phyloP scores from a whole-genome alignment of 2,113 vertebrate species.

The Callospermophilus lateralis region DNA sequence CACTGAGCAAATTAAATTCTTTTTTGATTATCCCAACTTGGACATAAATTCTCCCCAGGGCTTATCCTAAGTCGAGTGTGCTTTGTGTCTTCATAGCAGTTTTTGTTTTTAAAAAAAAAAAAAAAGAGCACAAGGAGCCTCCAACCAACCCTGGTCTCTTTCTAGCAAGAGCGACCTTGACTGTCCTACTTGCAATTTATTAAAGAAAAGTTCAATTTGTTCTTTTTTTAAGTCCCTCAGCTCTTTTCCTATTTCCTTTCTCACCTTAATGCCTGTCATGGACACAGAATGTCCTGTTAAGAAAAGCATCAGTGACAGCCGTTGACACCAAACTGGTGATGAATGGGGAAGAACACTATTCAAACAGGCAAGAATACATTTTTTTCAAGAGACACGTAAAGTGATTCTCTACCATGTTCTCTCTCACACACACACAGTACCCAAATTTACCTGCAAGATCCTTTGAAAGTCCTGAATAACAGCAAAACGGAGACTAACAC shows the following conservation, averaged over 20 bases:
- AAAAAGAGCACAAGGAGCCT: background rate
- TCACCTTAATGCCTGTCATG: background rate
- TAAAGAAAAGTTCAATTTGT: conserved; percentile 43
- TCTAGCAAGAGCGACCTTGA: conserved; percentile 48
- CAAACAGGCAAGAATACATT: background rate
- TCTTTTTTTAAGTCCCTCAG: background rate
- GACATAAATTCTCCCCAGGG: conserved; percentile 53
- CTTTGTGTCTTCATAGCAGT: conserved; percentile 53
- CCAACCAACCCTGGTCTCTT: conserved; percentile 16
- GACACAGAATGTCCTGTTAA: background rate
- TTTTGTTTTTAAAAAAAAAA: conserved; percentile 29
- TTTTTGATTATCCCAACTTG: conserved; percentile 72
- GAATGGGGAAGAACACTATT: background rate
- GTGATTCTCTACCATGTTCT: background rate
- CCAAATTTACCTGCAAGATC: background rate
- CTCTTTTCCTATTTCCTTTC: background rate
- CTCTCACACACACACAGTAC: background rate
- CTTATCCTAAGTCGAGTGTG: conserved; percentile 34
- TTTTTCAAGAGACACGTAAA: background rate
- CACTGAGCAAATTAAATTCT: conserved; percentile 60
- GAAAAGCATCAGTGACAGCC: background rate
- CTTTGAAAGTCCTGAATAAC: conserved; percentile 9
- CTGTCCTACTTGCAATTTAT: conserved; percentile 32
- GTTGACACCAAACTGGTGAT: background rate
- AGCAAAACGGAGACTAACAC: background rate